phyloP scores from a whole-genome alignment of 2,888 invertebrate genomes.

The Bembecia ichneumoniformis region DNA sequence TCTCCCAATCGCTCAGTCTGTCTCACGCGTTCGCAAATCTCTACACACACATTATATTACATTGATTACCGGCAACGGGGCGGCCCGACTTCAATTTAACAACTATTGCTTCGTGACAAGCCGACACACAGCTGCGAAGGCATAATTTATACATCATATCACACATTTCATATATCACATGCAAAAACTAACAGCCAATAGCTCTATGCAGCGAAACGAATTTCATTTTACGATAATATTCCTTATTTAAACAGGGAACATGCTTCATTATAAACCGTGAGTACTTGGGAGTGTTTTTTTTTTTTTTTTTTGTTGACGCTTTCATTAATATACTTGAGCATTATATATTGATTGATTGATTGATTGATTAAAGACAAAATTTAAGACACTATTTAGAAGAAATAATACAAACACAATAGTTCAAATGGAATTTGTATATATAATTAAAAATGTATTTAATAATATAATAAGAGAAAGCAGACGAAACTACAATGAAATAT shows the following conservation, averaged over 20 bases:
- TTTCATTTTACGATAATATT: background rate
- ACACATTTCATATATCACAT: constrained; percentile 39
- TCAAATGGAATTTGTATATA: background rate
- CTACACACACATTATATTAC: constrained; percentile 50
- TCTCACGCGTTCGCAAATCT: constrained; percentile 39
- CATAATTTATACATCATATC: constrained; percentile 38
- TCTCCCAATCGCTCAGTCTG: constrained; percentile 24
- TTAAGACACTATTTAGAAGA: too few species aligned
- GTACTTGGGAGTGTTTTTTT: too few species aligned
- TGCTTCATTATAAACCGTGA: too few species aligned
- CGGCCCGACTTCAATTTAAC: constrained; percentile 45
- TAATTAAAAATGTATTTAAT: background rate
- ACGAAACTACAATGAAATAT: too few species aligned
- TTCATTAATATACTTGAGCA: too few species aligned
- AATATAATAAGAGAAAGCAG: too few species aligned
- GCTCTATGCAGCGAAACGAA: constrained; percentile 16
- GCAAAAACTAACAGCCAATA: constrained; percentile 29
- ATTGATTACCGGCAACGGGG: constrained; percentile 51
- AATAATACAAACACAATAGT: too few species aligned
- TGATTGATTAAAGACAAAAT: too few species aligned
- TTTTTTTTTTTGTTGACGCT: too few species aligned
- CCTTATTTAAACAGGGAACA: too few species aligned
- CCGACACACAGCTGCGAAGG: constrained; percentile 40
- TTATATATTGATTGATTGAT: too few species aligned
- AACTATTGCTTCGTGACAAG: background rate